Conservation (phyloP, 1,140 invertebrate genomes). For the Drosophila pectinifera region DNA sequence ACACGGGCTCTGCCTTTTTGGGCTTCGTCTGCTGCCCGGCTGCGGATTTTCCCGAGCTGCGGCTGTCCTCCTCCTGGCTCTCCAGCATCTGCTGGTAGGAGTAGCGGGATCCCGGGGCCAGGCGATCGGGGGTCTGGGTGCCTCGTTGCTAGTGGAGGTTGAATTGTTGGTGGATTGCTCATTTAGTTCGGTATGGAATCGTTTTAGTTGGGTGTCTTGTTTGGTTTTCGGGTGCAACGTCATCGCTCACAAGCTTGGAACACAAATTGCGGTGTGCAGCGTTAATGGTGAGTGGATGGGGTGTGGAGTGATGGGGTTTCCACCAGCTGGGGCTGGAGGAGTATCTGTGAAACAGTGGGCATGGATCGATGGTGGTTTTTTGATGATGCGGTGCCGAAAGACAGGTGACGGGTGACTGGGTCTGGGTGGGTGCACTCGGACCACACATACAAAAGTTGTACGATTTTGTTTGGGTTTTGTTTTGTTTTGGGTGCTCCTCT, state of each 20-base stretch:
- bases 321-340: not conserved
- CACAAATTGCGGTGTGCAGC: constrained; percentile 51
- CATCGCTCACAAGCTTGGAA: constrained; percentile 48
- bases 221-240: constrained; percentile 38
- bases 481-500: constrained; percentile 28
- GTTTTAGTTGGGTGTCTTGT: constrained; percentile 39
- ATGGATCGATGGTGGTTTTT: constrained; percentile 17
- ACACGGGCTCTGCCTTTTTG: constrained; percentile 75
- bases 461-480: constrained; percentile 14
- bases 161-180: constrained; percentile 49
- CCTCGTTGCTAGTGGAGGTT: constrained; percentile 71
- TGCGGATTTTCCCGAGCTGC: constrained; percentile 6
- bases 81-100: constrained; percentile 76
- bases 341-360: constrained; percentile 12
- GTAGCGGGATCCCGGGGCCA: constrained; percentile 62
- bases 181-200: constrained; percentile 48
- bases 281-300: constrained; percentile 34
- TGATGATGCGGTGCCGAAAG: constrained; percentile 19
- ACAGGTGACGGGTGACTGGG: too few relatives aligned
- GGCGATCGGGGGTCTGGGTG: constrained; percentile 68
- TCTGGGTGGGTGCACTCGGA: constrained; percentile 31
- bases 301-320: not conserved
- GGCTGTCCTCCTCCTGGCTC: constrained; percentile 38
- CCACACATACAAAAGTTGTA: constrained; percentile 41
- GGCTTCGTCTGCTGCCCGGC: constrained; percentile 20